Evolutionary conservation across 2,113 vertebrate genomes (phyloP).

Genomic region (Ictalurus furcatus): DNA sequence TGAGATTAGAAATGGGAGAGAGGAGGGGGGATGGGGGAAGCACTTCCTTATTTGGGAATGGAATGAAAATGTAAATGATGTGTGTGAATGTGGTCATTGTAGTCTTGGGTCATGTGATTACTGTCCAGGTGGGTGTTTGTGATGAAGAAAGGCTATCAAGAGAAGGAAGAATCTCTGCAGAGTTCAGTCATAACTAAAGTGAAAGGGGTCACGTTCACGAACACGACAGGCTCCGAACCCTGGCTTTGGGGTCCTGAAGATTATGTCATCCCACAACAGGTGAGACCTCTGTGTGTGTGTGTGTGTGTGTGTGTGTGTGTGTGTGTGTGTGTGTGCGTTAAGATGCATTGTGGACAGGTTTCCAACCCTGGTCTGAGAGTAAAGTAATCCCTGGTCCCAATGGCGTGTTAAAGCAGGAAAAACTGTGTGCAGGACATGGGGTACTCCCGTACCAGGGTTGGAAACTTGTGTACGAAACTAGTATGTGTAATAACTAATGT

Average conservation of each 20-base stretch:
- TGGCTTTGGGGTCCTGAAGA: slow-evolving; percentile 89
- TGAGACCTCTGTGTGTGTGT: slow-evolving; percentile 60
- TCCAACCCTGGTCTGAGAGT: background rate
- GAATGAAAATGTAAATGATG: background rate
- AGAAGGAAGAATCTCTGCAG: slow-evolving; percentile 82
- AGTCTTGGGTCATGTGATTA: background rate
- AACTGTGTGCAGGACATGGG: background rate
- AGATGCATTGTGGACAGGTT: background rate
- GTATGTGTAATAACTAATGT: background rate
- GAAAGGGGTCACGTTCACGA: slow-evolving; percentile 86
- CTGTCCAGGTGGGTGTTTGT: slow-evolving; percentile 88
- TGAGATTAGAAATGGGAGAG: background rate
- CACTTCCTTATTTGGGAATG: background rate
- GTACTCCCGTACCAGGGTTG: background rate
- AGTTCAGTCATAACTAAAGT: slow-evolving; percentile 89
- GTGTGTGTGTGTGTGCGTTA: background rate
- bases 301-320: background rate
- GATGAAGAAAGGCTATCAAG: slow-evolving; percentile 89
- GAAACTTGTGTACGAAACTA: background rate
- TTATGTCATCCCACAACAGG: slow-evolving; percentile 89
- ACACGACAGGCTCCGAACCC: slow-evolving; percentile 78
- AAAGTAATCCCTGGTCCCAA: background rate
- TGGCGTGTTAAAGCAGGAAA: too few relatives aligned
- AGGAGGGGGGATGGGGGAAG: accelerated
- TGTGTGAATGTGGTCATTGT: background rate